Conservation (phyloP, 2,797 vertebrate species). For the Danio jaintianensis region DNA sequence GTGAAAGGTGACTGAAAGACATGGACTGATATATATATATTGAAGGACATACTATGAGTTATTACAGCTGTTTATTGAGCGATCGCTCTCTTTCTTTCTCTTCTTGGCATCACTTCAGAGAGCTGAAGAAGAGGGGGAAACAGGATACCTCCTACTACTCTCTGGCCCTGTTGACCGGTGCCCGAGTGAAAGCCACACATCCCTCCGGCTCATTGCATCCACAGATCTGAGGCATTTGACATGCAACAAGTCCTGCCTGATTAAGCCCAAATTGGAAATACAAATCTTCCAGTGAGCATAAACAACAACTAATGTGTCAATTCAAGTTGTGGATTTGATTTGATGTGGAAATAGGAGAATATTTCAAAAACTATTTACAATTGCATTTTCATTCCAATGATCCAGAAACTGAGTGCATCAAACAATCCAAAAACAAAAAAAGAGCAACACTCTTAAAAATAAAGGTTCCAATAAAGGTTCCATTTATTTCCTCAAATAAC, state of each 20-base stretch:
- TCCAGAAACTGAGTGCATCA: too few relatives aligned
- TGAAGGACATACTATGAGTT: conserved; percentile 67
- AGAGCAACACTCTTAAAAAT: too few relatives aligned
- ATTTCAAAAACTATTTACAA: too few relatives aligned
- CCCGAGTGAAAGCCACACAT: conserved; percentile 62
- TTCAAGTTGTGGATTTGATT: too few relatives aligned
- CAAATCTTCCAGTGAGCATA: background rate
- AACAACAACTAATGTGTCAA: background rate
- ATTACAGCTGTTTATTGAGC: conserved; percentile 72
- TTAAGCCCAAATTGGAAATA: background rate
- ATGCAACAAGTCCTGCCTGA: conserved; percentile 27
- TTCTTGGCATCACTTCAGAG: conserved; percentile 77
- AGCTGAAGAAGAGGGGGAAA: conserved; percentile 61
- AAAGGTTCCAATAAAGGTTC: too few relatives aligned
- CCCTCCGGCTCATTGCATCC: conserved; percentile 48
- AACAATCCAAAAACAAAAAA: too few relatives aligned
- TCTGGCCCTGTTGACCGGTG: conserved; percentile 60
- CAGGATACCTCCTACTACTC: conserved; percentile 68
- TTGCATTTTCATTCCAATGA: too few relatives aligned
- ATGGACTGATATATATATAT: conserved; percentile 12
- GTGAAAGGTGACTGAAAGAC: conserved; percentile 29
- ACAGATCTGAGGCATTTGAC: conserved; percentile 65
- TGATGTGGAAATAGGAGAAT: too few relatives aligned
- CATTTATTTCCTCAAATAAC: too few relatives aligned
- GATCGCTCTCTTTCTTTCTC: conserved; percentile 57